A percentile compares a stretch with the other conserved stretches of the same genome.
These are phyloP conservation scores for Ceryle rudis DNA, from an alignment of 2,797 vertebrate genomes.

Conservation along the genomic window DNA sequence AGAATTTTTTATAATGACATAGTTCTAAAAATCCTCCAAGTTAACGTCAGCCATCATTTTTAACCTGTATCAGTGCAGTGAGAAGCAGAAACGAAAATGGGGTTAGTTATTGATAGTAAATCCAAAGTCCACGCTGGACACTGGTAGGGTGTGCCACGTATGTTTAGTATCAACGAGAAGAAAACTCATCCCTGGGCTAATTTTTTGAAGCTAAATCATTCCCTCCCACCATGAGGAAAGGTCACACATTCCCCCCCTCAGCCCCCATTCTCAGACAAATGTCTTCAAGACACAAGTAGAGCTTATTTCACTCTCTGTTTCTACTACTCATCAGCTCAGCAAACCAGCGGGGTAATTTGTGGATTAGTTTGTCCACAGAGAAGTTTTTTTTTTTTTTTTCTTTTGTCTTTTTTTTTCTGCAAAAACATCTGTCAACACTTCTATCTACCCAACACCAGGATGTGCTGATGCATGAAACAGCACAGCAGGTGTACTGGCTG, in stretches of 20 bases:
- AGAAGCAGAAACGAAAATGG: neutral
- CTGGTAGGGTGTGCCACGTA: neutral
- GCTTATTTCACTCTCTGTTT: neutral
- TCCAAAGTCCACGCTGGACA: neutral
- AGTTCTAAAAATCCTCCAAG: neutral
- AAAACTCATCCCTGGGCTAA: neutral
- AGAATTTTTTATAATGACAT: neutral
- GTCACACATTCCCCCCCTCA: neutral
- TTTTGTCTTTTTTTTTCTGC: neutral
- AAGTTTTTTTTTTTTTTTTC: neutral
- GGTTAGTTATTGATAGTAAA: neutral
- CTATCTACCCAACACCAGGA: neutral
- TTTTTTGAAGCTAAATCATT: neutral
- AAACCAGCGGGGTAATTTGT: neutral
- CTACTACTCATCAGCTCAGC: neutral
- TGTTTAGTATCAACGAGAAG: neutral
- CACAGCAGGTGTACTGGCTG: conserved; percentile 41
- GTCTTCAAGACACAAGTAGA: neutral
- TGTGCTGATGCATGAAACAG: conserved; percentile 56
- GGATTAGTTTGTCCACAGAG: neutral
- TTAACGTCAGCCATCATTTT: neutral
- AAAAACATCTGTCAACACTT: conserved; percentile 35
- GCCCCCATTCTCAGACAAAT: neutral
- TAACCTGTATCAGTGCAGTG: neutral
- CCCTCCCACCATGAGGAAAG: neutral